Base-by-base conservation (phyloP, 2,797 vertebrate species). In the Discoglossus pictus region DNA sequence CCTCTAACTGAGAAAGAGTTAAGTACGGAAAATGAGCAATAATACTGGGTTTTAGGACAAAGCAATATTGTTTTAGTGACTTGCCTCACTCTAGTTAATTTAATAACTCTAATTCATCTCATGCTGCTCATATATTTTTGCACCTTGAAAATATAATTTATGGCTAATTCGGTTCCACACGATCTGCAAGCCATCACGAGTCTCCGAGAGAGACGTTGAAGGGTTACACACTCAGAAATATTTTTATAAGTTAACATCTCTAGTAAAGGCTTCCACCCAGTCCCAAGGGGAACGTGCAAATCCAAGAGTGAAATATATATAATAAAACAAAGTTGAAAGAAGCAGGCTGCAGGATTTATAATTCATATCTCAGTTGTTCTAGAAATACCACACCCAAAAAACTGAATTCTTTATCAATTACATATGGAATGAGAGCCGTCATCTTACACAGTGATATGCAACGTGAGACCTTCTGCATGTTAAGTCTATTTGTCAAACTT, bases 201-300 rank as follows among this genome's bases (percentile, higher is more conserved):
- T n/a, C n/a, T 55, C 25, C 6, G 47, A 39, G 35, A 15, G 13
- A n/a, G n/a, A n/a, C n/a, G n/a, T 48, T 24, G 52, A 42, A 56
- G 59, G 50, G 42, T 48, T 64, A 58, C 42, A 39, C 48, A 50
- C n/a, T n/a, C 42, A 64, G 52, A 64, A 71, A 64, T 71, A 71
- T 71, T 71, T 71, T 71, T 43, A 63, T 71, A 71, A 64, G 53
- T 64, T 40, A 43, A 52, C 39, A 43, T 42, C 18, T 71, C 56
- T 31, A 43, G 36, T 52, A 73, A 78, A 76, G 72, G 18, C 47
- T 58, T 81, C 79, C 65, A 65, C 77, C 82, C 67, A 67, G 73
- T 81, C 77, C 78, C 77, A 68, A 60, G 76, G 68, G 78, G 25
- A 74, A 2, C 9, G 38, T 73, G 43, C 74, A 72, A 43, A 64